Evolutionary conservation across 2,113 vertebrate genomes (phyloP), one percentile per base, ranked within the genome.

Genomic region (Seriola aureovittata): DNA sequence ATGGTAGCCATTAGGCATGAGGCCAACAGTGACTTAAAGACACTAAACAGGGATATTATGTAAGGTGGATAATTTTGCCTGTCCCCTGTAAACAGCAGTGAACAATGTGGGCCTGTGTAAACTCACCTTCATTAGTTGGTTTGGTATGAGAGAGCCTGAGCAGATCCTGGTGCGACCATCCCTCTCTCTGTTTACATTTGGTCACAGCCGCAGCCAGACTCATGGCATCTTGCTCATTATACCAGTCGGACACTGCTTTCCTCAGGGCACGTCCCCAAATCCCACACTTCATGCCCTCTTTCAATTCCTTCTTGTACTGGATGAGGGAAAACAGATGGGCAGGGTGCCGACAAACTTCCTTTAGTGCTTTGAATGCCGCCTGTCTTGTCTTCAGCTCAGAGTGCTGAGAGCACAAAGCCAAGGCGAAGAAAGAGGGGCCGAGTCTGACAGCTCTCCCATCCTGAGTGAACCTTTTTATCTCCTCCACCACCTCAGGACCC

Each of bases 151-250:
- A 97, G 80, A 99, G 95, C 64, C 97, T 94, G 80, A 99, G 94
- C 12, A 99, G 95, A 93, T 99, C 97, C 94, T 97, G 96, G 93
- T 99, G 98, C 60, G 96, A 97, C 98, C 98, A 99, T 76, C 98
- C 98, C 63, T 95, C 96, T 90, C 96, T 96, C 80, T 98, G 96
- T 80, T 97, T 99, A 87, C 96, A 98, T 84, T 95, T 97, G 84
- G 97, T 98, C 85, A 99, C 96, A 0, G 96, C 96, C 68, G 93
- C 93, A 38, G 98, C 98, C 67, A 98, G 93, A 78, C 92, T 94
- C 96, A 98, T 93, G 48, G 96, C 95, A 38, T 95, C 97, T 84
- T 97, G 97, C 10, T 94, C 94, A 78, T 97, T 98, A 90, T 99
- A 99, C 98, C 98, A 99, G 90, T 97, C 96, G 19, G 97, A 96